phyloP scores from a whole-genome alignment of 2,113 vertebrate species.

The Hippopotamus amphibius region DNA sequence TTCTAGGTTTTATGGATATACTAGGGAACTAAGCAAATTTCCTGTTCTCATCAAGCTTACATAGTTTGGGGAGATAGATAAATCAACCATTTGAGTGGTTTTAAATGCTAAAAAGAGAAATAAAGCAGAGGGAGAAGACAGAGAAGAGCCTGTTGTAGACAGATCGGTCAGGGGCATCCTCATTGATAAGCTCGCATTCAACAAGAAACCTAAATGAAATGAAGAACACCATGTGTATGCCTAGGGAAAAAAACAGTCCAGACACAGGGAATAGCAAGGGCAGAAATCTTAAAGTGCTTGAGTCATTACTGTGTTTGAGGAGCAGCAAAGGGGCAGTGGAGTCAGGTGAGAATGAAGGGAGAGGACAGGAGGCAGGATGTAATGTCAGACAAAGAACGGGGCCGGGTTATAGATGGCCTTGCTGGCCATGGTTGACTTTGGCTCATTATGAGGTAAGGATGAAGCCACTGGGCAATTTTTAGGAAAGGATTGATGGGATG shows the following conservation, averaged over 20 bases:
- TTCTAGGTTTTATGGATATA: neutral
- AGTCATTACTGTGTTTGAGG: neutral
- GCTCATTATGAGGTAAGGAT: neutral
- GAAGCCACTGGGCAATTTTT: neutral
- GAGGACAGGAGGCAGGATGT: neutral
- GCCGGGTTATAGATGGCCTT: neutral
- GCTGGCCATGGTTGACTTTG: neutral
- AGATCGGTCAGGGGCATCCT: neutral
- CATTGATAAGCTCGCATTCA: neutral
- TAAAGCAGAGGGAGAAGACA: neutral
- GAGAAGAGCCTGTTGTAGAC: neutral
- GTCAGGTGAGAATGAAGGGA: neutral
- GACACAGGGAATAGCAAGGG: neutral
- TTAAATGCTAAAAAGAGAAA: neutral
- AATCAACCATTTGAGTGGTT: neutral
- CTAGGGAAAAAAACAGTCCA: neutral
- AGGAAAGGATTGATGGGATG: neutral
- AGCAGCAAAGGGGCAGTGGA: neutral
- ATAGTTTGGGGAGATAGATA: neutral
- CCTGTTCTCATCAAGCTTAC: neutral
- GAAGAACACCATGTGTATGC: neutral
- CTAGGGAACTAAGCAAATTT: neutral
- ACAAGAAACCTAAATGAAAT: neutral
- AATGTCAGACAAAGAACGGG: neutral
- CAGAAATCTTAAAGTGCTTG: neutral